phyloP scores from a whole-genome alignment of 2,888 invertebrate genomes.

The Chamaedrilus cognettii region DNA sequence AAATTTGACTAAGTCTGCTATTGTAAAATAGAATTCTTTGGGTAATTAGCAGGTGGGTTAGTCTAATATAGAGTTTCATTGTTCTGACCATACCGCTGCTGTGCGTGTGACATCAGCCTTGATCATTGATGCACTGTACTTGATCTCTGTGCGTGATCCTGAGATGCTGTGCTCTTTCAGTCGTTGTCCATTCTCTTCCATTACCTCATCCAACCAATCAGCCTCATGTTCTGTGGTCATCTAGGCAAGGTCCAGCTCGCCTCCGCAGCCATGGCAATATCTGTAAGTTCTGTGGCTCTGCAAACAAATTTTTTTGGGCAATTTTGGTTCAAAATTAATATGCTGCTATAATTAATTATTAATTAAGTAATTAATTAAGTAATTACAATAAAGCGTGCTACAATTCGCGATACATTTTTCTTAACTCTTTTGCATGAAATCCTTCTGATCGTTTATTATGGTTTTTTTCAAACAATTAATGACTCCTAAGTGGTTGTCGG shows the following conservation, averaged over 20 bases:
- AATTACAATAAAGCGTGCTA: not conserved
- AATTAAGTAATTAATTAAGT: not conserved
- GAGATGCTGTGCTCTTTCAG: too few species aligned
- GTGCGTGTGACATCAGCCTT: too few species aligned
- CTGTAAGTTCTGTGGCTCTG: constrained; percentile 32
- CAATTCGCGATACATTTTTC: not conserved
- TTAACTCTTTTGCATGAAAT: too few species aligned
- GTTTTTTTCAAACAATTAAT: too few species aligned
- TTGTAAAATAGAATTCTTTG: too few species aligned
- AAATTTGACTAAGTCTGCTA: too few species aligned
- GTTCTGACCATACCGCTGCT: not conserved
- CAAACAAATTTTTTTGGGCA: not conserved
- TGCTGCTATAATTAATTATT: not conserved
- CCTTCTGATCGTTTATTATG: too few species aligned
- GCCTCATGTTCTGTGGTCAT: constrained; percentile 41
- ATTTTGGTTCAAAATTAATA: too few species aligned
- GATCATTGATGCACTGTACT: too few species aligned
- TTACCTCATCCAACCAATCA: constrained; percentile 41
- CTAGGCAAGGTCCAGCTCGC: constrained; percentile 40
- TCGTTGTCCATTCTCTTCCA: constrained; percentile 42
- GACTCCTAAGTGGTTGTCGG: too few species aligned
- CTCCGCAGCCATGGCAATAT: constrained; percentile 39
- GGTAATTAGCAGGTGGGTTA: too few species aligned
- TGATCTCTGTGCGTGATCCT: too few species aligned
- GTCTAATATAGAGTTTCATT: not conserved